Conservation (phyloP, 2,797 vertebrate genomes). For the Sebastes umbrosus region DNA sequence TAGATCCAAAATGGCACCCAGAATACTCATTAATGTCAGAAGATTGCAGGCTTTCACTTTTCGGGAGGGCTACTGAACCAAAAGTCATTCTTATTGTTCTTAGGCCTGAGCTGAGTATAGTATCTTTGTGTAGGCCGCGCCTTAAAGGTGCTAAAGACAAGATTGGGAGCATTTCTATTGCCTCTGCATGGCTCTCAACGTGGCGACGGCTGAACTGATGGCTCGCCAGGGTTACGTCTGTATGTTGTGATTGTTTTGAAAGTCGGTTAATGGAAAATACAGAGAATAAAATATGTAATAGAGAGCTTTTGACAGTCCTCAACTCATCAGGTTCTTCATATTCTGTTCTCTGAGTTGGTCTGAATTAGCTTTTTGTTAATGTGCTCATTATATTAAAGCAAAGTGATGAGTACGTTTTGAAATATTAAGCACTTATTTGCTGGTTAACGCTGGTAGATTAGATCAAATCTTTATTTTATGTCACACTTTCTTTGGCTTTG, state of each 20-base stretch:
- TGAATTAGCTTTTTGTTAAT: background rate
- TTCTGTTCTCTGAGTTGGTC: background rate
- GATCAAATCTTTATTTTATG: background rate
- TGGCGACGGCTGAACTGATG: fast-evolving
- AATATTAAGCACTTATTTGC: background rate
- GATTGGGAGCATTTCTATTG: background rate
- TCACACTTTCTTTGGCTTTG: background rate
- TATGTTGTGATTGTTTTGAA: background rate
- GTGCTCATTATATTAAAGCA: background rate
- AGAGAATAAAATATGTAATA: background rate
- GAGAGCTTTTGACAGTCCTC: background rate
- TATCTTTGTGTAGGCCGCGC: background rate
- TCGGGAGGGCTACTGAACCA: background rate
- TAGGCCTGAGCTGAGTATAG: background rate
- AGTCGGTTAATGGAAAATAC: background rate
- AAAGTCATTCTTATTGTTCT: conserved; percentile 5
- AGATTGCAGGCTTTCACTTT: background rate
- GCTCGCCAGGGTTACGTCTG: background rate
- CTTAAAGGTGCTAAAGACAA: background rate
- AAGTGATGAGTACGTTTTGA: background rate
- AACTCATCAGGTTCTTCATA: background rate
- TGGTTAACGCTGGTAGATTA: background rate
- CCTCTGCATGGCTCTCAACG: too few species aligned
- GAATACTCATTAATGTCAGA: background rate
- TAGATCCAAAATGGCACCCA: conserved; percentile 27